Evolutionary conservation across 2,797 vertebrate genomes (phyloP).

Genomic region (Tokudaia tokunoshimensis): DNA sequence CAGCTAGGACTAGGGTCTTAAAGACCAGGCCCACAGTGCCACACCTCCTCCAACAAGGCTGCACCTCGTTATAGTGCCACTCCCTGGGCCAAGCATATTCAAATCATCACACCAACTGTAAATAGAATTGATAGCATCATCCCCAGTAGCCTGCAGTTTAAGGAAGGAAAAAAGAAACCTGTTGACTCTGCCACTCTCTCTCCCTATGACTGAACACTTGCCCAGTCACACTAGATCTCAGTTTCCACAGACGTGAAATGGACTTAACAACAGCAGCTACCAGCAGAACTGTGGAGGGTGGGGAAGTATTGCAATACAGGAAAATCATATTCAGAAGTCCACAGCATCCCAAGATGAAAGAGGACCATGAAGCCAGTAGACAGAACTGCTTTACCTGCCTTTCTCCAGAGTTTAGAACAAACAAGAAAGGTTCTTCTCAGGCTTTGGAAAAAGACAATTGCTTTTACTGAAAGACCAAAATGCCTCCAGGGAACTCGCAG

Average conservation of each 20-base stretch:
- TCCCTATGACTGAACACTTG: neutral
- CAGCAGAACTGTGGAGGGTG: neutral
- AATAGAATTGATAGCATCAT: neutral
- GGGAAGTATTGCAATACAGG: neutral
- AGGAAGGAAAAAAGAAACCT: neutral
- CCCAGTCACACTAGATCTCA: neutral
- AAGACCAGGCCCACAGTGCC: neutral
- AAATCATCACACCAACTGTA: neutral
- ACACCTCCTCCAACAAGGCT: neutral
- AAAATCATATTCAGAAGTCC: neutral
- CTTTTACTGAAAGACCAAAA: conserved; percentile 38
- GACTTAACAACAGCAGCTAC: neutral
- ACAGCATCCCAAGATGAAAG: neutral
- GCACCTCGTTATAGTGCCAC: neutral
- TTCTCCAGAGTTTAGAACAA: neutral
- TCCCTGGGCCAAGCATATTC: neutral
- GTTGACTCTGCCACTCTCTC: neutral
- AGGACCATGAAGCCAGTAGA: neutral
- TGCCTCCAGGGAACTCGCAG: neutral
- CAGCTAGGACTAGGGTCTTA: neutral
- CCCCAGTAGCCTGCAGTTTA: neutral
- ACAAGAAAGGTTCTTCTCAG: neutral
- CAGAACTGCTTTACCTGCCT: neutral
- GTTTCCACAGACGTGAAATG: neutral
- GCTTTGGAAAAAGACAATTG: neutral